phyloP scores from a whole-genome alignment of 2,888 invertebrate species.

The Cactoblastis cactorum region DNA sequence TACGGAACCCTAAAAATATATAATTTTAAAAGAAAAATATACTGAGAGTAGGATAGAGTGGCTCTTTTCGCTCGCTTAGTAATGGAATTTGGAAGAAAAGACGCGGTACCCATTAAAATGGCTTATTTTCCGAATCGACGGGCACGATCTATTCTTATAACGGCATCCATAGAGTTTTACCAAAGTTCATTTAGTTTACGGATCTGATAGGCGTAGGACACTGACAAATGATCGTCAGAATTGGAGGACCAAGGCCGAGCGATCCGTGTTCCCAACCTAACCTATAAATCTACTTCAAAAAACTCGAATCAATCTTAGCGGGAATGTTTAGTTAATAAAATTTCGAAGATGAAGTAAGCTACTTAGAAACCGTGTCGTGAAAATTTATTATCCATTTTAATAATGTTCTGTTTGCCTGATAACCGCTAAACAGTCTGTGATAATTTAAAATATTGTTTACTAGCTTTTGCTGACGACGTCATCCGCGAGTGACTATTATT shows the following conservation, averaged over 20 bases:
- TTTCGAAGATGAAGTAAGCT: conserved; percentile 22
- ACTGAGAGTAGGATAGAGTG: no score
- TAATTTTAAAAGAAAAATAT: no score
- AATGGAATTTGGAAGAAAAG: not conserved
- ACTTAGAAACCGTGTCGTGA: not conserved
- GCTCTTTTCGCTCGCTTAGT: no score
- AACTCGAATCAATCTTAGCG: conserved; percentile 64
- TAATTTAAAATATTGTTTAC: no score
- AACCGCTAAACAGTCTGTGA: no score
- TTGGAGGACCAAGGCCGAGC: conserved; percentile 46
- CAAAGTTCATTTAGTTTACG: conserved; percentile 54
- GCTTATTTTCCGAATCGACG: not conserved
- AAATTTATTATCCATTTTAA: not conserved
- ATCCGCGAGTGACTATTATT: no score
- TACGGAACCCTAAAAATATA: no score
- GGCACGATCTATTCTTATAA: conserved; percentile 1
- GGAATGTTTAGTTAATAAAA: conserved; percentile 36
- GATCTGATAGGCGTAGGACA: conserved; percentile 56
- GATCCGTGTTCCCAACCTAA: conserved; percentile 47
- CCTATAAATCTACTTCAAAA: conserved; percentile 62
- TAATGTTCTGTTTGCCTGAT: no score
- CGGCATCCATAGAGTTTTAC: conserved; percentile 24
- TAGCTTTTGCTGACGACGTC: no score
- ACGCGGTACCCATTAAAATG: not conserved
- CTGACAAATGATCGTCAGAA: conserved; percentile 58